Conservation (phyloP, 1,140 invertebrate species). For the Pararge aegeria region DNA sequence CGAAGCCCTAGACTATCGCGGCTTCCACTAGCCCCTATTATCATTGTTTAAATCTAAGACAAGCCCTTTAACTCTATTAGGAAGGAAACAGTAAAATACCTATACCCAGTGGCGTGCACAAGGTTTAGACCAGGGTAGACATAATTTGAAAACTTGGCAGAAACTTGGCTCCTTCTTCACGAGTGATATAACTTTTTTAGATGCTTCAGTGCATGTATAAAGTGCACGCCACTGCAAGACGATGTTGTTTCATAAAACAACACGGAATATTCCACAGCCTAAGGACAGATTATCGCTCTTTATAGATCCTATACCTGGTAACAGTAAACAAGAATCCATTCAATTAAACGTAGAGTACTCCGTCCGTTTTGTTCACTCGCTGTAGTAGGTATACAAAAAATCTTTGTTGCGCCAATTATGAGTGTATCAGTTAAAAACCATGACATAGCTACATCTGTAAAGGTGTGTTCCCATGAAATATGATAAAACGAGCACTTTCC, state of each 20-base stretch:
- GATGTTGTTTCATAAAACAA: neutral
- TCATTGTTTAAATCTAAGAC: too few species aligned
- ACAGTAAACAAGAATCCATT: neutral
- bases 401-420: neutral
- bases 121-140: too few species aligned
- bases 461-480: neutral
- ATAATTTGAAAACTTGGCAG: too few species aligned
- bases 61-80: too few species aligned
- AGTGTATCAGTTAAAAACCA: neutral
- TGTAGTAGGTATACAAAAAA: neutral
- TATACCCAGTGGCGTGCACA: too few species aligned
- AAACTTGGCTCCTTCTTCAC: too few species aligned
- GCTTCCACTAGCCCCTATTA: too few species aligned
- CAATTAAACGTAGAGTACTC: neutral
- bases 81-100: too few species aligned
- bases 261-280: neutral
- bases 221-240: neutral
- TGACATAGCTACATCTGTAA: neutral
- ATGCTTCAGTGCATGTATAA: too few species aligned
- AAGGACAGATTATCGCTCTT: neutral
- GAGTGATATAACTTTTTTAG: too few species aligned
- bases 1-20: too few species aligned
- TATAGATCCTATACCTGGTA: neutral
- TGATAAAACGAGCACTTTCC: neutral
- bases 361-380: neutral